Conservation (phyloP, 2,797 vertebrate species). For the Bovichtus variegatus region DNA sequence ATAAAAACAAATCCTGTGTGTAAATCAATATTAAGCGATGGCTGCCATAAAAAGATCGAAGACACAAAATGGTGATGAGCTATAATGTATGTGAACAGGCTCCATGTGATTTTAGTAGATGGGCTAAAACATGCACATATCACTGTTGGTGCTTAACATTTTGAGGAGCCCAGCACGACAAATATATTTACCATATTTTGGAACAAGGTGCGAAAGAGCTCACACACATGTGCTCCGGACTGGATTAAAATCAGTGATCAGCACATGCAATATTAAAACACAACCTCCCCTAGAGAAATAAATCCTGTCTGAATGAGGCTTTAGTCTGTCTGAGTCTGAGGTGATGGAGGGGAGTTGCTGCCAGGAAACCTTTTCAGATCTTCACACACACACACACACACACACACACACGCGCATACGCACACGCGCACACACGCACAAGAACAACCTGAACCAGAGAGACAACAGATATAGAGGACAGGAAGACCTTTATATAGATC, state of each 20-base stretch:
- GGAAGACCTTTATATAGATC: conserved; percentile 46
- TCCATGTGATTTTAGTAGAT: neutral
- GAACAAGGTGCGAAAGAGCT: conserved; percentile 1
- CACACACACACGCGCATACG: neutral
- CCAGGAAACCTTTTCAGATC: conserved; percentile 38
- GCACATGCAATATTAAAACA: conserved; percentile 47
- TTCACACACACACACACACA: conserved; percentile 7
- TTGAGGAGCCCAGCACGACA: neutral
- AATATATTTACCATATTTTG: neutral
- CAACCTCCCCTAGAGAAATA: conserved; percentile 31
- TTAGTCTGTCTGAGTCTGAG: conserved; percentile 42
- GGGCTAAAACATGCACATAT: neutral
- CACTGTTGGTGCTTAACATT: neutral
- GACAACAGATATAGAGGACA: conserved; percentile 29
- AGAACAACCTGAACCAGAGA: conserved; percentile 8
- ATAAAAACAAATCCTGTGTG: too few species aligned
- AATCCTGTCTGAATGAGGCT: conserved; percentile 33
- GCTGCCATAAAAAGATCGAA: neutral
- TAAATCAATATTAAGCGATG: too few species aligned
- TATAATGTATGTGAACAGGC: too few species aligned
- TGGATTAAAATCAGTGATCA: conserved; percentile 53
- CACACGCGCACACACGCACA: conserved; percentile 3
- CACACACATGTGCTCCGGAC: conserved; percentile 8
- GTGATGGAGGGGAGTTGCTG: conserved; percentile 26
- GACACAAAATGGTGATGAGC: neutral